Conservation (phyloP, 2,888 invertebrate species). For the Scaptomyza caliginosa region DNA sequence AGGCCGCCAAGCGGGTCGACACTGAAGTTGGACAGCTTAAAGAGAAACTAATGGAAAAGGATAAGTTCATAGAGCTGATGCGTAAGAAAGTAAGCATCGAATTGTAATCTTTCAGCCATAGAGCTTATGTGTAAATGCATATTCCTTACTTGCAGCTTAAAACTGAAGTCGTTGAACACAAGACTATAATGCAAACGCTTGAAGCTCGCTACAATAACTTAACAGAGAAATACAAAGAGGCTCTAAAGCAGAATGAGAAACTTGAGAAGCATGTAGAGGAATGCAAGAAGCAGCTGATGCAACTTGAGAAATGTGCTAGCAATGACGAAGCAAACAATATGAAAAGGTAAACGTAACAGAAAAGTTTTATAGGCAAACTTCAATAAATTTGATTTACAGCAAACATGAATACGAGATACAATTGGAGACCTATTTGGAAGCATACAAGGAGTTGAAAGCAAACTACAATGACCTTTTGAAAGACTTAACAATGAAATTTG, state of each 20-base stretch:
- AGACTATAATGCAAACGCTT: slow-evolving; percentile 70
- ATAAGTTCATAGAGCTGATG: slow-evolving; percentile 85
- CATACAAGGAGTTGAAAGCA: slow-evolving; percentile 52
- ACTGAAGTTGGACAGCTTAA: slow-evolving; percentile 86
- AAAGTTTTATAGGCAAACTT: no score
- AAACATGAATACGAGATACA: slow-evolving; percentile 63
- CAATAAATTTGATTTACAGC: slow-evolving; percentile 14
- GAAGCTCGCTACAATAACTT: slow-evolving; percentile 80
- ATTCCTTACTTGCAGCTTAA: slow-evolving; percentile 40
- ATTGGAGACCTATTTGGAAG: slow-evolving; percentile 58
- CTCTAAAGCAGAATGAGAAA: slow-evolving; percentile 63
- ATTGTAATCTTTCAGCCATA: neutral
- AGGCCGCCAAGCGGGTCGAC: slow-evolving; percentile 86
- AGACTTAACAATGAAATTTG: slow-evolving; percentile 87
- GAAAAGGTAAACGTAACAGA: slow-evolving; percentile 2
- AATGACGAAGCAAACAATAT: slow-evolving; percentile 84
- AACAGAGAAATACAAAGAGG: slow-evolving; percentile 71
- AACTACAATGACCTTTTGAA: slow-evolving; percentile 88
- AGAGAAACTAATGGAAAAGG: slow-evolving; percentile 86
- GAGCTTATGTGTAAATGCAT: neutral
- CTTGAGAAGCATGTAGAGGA: slow-evolving; percentile 83
- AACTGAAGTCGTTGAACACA: slow-evolving; percentile 57
- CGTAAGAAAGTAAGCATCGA: slow-evolving; percentile 82
- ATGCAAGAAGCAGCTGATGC: slow-evolving; percentile 81
- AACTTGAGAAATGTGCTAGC: slow-evolving; percentile 86